Evolutionary conservation across 2,113 vertebrate species (phyloP).

Genomic region (Uria aalge): DNA sequence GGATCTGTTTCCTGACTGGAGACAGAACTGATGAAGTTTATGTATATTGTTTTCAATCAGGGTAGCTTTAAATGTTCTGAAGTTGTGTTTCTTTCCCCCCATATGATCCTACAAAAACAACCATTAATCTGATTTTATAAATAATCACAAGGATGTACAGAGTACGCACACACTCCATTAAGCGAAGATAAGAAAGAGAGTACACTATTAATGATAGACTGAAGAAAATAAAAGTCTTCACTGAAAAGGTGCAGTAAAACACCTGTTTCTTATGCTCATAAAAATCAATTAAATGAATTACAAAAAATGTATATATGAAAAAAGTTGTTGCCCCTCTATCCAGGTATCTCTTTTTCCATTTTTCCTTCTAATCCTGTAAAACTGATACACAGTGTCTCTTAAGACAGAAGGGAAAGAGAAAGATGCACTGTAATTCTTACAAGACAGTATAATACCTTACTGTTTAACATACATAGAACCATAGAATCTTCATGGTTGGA

Average conservation of each 20-base stretch:
- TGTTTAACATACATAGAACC: neutral
- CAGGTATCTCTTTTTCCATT: neutral
- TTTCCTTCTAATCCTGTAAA: neutral
- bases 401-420: neutral
- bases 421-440: neutral
- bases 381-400: neutral
- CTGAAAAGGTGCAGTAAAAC: neutral
- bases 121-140: neutral
- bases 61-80: neutral
- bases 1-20: neutral
- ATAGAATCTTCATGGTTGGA: no score
- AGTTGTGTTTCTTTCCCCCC: fast-evolving
- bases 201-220: neutral
- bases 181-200: neutral
- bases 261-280: neutral
- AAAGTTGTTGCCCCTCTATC: neutral
- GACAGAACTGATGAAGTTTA: neutral
- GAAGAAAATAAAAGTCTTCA: neutral
- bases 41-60: neutral
- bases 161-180: neutral
- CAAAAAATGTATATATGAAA: neutral
- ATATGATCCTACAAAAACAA: neutral
- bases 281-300: neutral
- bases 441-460: neutral
- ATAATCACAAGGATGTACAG: neutral